Evolutionary conservation across 1,140 invertebrate genomes (phyloP), one percentile per base, ranked within the genome.

Genomic region (Heliconius nattereri): DNA sequence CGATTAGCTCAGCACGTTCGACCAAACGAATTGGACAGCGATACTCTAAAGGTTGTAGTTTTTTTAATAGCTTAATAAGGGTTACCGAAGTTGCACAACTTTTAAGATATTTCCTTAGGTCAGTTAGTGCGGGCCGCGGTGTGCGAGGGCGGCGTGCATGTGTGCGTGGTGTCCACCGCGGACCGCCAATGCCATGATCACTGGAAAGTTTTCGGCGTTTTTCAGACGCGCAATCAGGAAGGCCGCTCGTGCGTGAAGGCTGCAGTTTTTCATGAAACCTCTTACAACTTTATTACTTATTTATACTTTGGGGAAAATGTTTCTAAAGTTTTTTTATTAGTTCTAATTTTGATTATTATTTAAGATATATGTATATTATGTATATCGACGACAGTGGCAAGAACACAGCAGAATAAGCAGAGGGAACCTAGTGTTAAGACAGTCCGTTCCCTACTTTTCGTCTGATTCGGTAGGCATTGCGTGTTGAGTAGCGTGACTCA

Each of bases 181-280:
- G 75, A 52, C 26, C 66, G 49, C 70, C 76, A 78, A 73, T 76
- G 70, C 60, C 78, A 57, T 40, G 57, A 73, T 60, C 13, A 20
- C 40, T 79, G 78, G 78, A 79, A 79, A 76, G 79, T 81, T 75
- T 81, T 77, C 16, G 71, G 26, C 73, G 71, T 52, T 80, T 73
- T 80, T 83, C 84, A 81, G 84, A 72, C 74, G 75, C 71, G 80
- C 72, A 79, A 78, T 77, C 78, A 78, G 75, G 66, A 77, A 75
- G 80, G 73, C 60, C 49, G 81, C 23, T 71, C 70, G 71, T 75
- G 72, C 81, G 83, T 80, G 81, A 83, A 83, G 81, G 81, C 81
- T 83, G 76, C 52, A 7, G 73, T 77, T 79, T 80, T 80, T 80
- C 79, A 73, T 45, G 49, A 54, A 60, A 71, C 79, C 75, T 76